phyloP scores from a whole-genome alignment of 1,140 invertebrate species.

The Cataglyphis hispanica region DNA sequence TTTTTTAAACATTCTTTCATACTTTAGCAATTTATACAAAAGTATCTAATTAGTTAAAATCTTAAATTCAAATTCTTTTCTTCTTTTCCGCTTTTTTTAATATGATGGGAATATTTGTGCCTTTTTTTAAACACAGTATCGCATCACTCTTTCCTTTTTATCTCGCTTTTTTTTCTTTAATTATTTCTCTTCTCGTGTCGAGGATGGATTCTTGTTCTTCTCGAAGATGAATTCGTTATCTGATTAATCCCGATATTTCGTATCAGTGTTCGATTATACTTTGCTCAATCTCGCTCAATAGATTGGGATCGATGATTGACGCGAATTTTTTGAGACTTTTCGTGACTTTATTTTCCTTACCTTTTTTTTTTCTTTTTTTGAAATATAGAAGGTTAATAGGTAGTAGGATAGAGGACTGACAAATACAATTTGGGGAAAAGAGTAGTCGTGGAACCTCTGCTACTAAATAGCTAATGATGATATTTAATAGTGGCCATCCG shows the following conservation, averaged over 20 bases:
- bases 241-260: background rate
- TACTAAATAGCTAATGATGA: constrained; percentile 21
- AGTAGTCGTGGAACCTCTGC: background rate
- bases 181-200: background rate
- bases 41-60: background rate
- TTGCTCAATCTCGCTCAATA: no score
- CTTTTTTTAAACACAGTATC: background rate
- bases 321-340: no score
- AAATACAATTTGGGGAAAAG: no score
- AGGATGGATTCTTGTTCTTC: constrained; percentile 8
- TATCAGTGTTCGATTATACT: no score
- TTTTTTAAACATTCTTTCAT: no score
- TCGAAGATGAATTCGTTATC: constrained; percentile 10
- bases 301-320: no score
- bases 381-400: no score
- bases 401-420: no score
- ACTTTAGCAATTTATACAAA: no score
- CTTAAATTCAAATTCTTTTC: constrained; percentile 17
- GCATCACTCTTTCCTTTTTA: background rate
- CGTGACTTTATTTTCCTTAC: no score
- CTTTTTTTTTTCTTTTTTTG: no score
- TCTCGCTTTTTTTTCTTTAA: background rate
- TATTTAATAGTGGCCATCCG: background rate
- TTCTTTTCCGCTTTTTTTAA: background rate
- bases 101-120: background rate